Conservation (phyloP, 2,113 vertebrate genomes). For the Alligator mississippiensis region DNA sequence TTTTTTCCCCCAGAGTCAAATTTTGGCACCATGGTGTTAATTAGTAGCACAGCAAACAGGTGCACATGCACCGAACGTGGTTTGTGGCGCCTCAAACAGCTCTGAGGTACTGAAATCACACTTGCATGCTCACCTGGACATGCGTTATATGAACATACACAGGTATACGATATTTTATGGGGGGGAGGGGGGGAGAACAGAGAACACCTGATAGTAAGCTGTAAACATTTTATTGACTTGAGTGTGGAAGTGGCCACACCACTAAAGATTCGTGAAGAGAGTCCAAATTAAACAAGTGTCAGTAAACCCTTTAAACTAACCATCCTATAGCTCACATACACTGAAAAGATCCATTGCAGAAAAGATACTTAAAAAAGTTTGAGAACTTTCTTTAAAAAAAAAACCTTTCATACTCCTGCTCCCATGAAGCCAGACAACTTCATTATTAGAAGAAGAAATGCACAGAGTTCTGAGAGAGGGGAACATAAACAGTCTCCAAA, state of each 20-base stretch:
- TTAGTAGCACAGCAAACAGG: too few relatives aligned
- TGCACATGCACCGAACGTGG: too few relatives aligned
- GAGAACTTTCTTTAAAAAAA: not conserved
- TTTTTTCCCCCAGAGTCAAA: too few relatives aligned
- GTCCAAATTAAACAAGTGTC: not conserved
- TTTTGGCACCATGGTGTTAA: too few relatives aligned
- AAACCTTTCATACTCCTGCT: not conserved
- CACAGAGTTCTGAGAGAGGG: not conserved
- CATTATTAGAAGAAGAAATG: not conserved
- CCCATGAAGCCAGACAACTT: not conserved
- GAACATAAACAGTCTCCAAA: not conserved
- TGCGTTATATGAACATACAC: not conserved
- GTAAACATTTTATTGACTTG: rapidly evolving
- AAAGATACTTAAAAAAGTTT: not conserved
- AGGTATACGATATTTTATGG: not conserved
- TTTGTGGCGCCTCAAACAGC: too few relatives aligned
- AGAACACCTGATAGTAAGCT: not conserved
- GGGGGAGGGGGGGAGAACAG: not conserved
- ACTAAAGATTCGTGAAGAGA: not conserved
- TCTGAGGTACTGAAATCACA: too few relatives aligned
- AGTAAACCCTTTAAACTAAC: not conserved
- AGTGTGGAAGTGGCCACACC: not conserved
- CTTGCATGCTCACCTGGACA: too few relatives aligned
- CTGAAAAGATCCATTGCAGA: rapidly evolving
- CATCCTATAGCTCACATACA: not conserved